A percentile compares a stretch with the other conserved stretches of the same genome.
Evolutionary conservation across 2,888 invertebrate genomes (phyloP).

Genomic region (Conistra vaccinii): DNA sequence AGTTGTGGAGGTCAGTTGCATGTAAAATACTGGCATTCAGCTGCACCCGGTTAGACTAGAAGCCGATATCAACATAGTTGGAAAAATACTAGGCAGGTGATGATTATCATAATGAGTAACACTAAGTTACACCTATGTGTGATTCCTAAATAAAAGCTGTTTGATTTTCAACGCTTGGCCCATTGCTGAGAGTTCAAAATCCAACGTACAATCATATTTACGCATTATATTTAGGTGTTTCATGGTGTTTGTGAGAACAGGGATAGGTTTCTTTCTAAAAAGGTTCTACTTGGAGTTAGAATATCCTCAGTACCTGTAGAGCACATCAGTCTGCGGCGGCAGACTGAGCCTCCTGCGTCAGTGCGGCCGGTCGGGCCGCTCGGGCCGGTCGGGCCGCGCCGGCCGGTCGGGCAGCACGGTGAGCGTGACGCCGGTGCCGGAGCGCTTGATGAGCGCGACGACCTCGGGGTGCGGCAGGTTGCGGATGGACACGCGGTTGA

Average conservation of each 20-base stretch:
- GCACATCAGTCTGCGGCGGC: conserved; percentile 16
- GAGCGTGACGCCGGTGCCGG: conserved; percentile 96
- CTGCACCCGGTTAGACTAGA: neutral
- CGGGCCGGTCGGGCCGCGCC: no score
- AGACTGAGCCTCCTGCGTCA: conserved; percentile 62
- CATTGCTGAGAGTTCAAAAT: neutral
- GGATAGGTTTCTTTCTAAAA: neutral
- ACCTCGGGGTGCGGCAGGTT: conserved; percentile 98
- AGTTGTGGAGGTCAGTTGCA: neutral
- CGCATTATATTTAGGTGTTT: neutral
- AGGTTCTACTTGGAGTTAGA: neutral
- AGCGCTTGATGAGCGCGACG: conserved; percentile 99
- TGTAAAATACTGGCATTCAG: neutral
- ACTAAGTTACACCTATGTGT: neutral
- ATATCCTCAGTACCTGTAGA: neutral
- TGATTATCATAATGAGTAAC: neutral
- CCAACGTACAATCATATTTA: neutral
- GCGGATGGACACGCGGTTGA: conserved; percentile 97
- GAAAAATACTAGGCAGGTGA: no score
- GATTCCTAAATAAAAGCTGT: neutral
- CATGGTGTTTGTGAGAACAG: neutral
- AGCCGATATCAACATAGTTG: neutral
- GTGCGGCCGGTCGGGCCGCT: conserved; percentile 64
- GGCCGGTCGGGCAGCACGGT: conserved; percentile 90
- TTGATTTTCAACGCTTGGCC: neutral